Evolutionary conservation across 1,140 invertebrate species (phyloP).

Genomic region (Aphelinus atriplicis): DNA sequence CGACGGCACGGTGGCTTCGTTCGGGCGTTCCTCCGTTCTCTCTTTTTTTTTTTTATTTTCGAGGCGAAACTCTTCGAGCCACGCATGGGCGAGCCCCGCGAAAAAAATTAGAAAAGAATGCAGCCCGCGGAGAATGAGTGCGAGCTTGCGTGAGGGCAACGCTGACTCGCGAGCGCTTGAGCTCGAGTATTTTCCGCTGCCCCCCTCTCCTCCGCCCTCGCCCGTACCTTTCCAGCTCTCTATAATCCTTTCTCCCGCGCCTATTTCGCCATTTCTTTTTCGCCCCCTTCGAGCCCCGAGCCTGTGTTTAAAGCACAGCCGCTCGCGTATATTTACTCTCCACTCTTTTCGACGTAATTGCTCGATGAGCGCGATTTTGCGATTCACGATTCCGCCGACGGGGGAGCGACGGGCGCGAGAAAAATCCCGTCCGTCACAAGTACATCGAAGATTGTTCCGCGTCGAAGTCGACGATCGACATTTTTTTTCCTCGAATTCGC

Average conservation of each 20-base stretch:
- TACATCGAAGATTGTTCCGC: too few relatives aligned
- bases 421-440: conserved; percentile 43
- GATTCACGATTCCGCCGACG: conserved; percentile 48
- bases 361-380: conserved; percentile 56
- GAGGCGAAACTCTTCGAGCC: conserved; percentile 48
- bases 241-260: not conserved
- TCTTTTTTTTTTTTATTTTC: conserved; percentile 38
- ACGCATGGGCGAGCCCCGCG: conserved; percentile 53
- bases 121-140: conserved; percentile 46
- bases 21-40: conserved; percentile 2
- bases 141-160: conserved; percentile 47
- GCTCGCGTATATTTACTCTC: too few relatives aligned
- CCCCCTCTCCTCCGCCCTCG: not conserved
- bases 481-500: too few relatives aligned
- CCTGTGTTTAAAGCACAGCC: too few relatives aligned
- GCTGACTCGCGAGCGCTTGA: conserved; percentile 44
- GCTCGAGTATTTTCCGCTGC: conserved; percentile 46
- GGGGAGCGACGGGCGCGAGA: conserved; percentile 42
- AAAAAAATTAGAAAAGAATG: conserved; percentile 59
- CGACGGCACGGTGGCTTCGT: conserved; percentile 35
- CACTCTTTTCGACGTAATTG: not conserved
- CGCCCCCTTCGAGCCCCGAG: conserved; percentile 6
- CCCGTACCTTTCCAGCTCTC: conserved; percentile 18
- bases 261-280: conserved; percentile 18
- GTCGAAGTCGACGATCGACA: too few relatives aligned